These are phyloP conservation scores for Lepidonotus clava DNA, from an alignment of 2,888 invertebrate genomes.

Conservation along the genomic window DNA sequence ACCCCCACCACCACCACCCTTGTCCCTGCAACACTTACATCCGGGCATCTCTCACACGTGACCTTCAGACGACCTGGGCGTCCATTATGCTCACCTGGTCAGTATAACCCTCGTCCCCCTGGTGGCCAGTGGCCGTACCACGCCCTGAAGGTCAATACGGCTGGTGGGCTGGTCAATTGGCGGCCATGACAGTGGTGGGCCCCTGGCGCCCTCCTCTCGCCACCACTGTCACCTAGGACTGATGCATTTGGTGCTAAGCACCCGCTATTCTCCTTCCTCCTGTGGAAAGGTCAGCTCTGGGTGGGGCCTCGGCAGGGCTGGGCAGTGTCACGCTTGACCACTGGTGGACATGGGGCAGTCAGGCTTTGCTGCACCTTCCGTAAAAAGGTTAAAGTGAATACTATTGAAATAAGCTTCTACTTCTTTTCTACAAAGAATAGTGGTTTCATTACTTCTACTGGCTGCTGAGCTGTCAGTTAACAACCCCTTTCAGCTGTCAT, in stretches of 20 bases:
- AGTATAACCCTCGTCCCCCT: neutral
- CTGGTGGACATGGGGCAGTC: neutral
- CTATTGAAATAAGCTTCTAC: too few species aligned
- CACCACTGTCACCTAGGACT: neutral
- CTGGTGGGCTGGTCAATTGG: neutral
- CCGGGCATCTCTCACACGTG: slow-evolving; percentile 6
- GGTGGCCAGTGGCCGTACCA: neutral
- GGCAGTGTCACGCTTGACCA: slow-evolving; percentile 17
- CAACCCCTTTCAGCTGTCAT: too few species aligned
- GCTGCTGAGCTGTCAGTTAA: too few species aligned
- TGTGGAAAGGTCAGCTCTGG: neutral
- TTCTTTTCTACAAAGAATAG: too few species aligned
- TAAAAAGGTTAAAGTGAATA: too few species aligned
- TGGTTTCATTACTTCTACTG: too few species aligned
- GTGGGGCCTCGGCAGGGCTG: neutral
- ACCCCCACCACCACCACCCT: neutral
- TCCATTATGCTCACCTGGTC: slow-evolving; percentile 20
- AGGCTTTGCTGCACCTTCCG: too few species aligned
- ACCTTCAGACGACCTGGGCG: neutral
- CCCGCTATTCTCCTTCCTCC: neutral
- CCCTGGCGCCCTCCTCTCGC: too few species aligned
- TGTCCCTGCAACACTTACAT: neutral
- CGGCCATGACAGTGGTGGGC: neutral
- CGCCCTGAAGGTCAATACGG: neutral
- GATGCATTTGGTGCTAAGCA: slow-evolving; percentile 1